A percentile compares a stretch with the other conserved stretches of the same genome.
phyloP scores from a whole-genome alignment of 1,140 invertebrate species.

The Aphis craccivora region DNA sequence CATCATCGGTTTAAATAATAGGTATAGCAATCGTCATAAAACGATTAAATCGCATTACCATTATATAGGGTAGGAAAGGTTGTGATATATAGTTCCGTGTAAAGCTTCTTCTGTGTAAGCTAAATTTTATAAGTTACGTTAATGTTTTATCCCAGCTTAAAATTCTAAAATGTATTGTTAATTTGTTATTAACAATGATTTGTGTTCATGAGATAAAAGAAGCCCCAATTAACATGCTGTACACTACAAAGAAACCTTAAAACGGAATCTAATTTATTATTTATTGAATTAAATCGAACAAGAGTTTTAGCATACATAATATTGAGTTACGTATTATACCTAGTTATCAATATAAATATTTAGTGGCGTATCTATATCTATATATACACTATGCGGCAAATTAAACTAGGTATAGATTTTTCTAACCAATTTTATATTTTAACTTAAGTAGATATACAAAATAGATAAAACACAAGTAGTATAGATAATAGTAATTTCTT shows the following conservation, averaged over 20 bases:
- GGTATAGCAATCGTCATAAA: neutral
- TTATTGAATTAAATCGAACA: slow-evolving; percentile 23
- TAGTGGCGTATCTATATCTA: neutral
- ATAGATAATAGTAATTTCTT: neutral
- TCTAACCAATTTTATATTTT: neutral
- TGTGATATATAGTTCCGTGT: neutral
- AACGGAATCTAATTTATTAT: slow-evolving; percentile 30
- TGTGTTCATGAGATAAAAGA: slow-evolving; percentile 14
- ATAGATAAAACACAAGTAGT: neutral
- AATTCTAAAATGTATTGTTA: slow-evolving; percentile 3
- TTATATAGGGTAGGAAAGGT: neutral
- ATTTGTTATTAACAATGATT: slow-evolving; percentile 32
- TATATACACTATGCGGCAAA: neutral
- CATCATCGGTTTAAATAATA: neutral
- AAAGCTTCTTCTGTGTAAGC: slow-evolving; percentile 31
- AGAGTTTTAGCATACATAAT: neutral
- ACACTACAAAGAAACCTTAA: slow-evolving; percentile 16
- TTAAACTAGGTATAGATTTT: neutral
- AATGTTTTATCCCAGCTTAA: slow-evolving; percentile 26
- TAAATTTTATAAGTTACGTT: slow-evolving; percentile 16
- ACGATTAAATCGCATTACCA: neutral
- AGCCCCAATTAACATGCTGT: neutral
- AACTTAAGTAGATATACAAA: neutral
- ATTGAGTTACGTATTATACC: neutral
- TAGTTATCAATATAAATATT: slow-evolving; percentile 4